A percentile compares a stretch with the other conserved stretches of the same genome.
Evolutionary conservation across 2,113 vertebrate species (phyloP).

Genomic region (Hypanus sabinus): DNA sequence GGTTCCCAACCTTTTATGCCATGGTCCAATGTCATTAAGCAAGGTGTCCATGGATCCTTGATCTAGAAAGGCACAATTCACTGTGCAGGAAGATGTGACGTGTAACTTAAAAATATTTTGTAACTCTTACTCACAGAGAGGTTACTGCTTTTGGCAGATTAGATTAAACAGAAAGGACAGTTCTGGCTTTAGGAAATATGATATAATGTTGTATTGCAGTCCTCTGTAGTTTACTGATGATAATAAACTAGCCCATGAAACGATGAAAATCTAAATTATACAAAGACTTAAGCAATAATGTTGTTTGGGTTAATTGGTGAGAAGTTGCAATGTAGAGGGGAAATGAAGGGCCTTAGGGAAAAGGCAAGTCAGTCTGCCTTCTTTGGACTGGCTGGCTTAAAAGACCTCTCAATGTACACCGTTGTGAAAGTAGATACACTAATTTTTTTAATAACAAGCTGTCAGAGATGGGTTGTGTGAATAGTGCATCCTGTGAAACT

Average conservation of each 20-base stretch:
- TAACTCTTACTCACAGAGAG: too few species aligned
- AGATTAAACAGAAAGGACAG: not conserved
- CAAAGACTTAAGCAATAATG: not conserved
- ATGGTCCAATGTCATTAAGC: too few species aligned
- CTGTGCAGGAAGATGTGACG: not conserved
- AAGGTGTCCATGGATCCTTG: too few species aligned
- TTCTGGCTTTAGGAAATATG: not conserved
- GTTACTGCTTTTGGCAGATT: not conserved
- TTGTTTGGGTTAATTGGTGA: not conserved
- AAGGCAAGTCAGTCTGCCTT: not conserved
- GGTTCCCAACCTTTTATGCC: too few species aligned
- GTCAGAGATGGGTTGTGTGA: not conserved
- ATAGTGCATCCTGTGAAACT: not conserved
- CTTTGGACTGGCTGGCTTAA: not conserved
- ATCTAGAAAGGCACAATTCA: not conserved
- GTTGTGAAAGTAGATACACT: not conserved
- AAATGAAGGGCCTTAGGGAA: not conserved
- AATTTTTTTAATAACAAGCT: not conserved
- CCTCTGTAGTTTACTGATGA: too few species aligned
- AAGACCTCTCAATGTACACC: not conserved
- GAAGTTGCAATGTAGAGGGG: not conserved
- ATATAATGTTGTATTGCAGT: not conserved
- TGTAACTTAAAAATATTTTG: too few species aligned
- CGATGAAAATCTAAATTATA: not conserved
- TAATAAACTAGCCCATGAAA: not conserved